These are phyloP conservation scores for Chrysochloris asiatica DNA, from an alignment of 2,113 vertebrate species.

Conservation along the genomic window DNA sequence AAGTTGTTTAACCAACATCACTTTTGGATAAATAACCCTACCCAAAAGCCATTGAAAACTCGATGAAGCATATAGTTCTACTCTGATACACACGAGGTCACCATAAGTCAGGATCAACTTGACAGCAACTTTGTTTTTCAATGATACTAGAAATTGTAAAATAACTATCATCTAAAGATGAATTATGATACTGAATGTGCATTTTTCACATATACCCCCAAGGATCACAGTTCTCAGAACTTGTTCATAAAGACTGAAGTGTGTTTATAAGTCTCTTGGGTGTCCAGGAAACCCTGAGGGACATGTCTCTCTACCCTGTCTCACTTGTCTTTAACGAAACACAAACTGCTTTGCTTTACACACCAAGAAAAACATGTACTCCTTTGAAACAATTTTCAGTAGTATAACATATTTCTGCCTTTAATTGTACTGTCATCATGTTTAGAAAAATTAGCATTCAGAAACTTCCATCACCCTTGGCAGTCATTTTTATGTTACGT, in stretches of 20 bases:
- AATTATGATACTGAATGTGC: background rate
- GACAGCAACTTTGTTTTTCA: background rate
- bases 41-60: background rate
- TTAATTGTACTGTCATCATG: background rate
- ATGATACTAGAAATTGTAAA: background rate
- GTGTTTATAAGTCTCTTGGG: background rate
- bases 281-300: background rate
- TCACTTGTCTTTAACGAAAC: constrained; percentile 26
- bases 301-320: background rate
- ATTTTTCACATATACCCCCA: background rate
- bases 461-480: background rate
- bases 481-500: background rate
- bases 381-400: constrained; percentile 37
- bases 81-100: background rate
- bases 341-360: constrained; percentile 16
- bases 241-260: background rate
- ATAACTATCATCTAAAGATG: background rate
- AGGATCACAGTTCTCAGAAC: background rate
- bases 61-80: background rate
- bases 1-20: background rate
- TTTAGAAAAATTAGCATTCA: background rate
- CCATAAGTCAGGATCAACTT: background rate
- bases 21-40: background rate
- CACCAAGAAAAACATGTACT: background rate
- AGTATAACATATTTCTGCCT: background rate